A percentile compares a stretch with the other conserved stretches of the same genome.
Evolutionary conservation across 2,113 vertebrate genomes (phyloP).

Genomic region (Saguinus imperator): DNA sequence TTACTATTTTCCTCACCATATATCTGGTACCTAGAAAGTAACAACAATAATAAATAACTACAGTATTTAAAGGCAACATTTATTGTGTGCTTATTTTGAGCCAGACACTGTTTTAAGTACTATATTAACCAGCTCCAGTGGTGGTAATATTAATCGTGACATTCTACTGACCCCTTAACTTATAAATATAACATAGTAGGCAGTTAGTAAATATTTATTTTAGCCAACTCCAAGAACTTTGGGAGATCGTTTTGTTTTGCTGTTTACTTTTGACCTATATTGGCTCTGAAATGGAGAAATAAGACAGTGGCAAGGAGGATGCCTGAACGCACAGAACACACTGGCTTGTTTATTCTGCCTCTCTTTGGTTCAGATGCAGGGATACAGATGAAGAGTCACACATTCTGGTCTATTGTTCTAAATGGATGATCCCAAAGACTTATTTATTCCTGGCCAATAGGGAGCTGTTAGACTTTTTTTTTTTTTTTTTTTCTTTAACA

Average conservation of each 20-base stretch:
- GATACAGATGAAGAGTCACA: not conserved
- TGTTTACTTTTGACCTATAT: not conserved
- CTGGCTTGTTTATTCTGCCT: not conserved
- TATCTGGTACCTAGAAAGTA: not conserved
- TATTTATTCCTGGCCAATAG: not conserved
- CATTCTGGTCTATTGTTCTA: not conserved
- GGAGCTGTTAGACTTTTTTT: not conserved
- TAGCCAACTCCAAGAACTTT: not conserved
- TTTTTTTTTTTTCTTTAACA: not conserved
- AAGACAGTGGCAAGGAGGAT: not conserved
- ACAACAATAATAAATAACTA: not conserved
- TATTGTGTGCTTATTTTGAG: not conserved
- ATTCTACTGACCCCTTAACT: accelerated
- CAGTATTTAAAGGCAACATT: accelerated
- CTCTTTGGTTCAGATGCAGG: accelerated
- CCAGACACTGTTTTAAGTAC: accelerated
- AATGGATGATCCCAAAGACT: not conserved
- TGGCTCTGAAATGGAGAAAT: not conserved
- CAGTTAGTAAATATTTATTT: not conserved
- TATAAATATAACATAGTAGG: not conserved
- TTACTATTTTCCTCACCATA: not conserved
- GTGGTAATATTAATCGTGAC: not conserved
- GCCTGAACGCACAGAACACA: not conserved
- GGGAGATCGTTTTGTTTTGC: accelerated
- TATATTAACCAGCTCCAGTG: too few species aligned